A percentile compares a stretch with the other conserved stretches of the same genome.
phyloP scores from a whole-genome alignment of 2,888 invertebrate genomes.

The Philonicus albiceps region DNA sequence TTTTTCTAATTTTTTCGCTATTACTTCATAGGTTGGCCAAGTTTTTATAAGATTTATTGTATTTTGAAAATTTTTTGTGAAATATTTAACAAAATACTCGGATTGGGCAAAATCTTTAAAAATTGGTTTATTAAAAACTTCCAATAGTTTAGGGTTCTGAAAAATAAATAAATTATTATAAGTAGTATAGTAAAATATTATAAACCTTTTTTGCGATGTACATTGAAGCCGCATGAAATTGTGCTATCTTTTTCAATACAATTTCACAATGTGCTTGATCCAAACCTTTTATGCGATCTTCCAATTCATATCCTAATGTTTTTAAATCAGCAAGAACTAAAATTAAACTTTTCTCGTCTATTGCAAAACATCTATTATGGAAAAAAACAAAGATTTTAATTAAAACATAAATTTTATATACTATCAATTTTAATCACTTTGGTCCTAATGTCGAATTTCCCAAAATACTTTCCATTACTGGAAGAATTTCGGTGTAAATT shows the following conservation, averaged over 20 bases:
- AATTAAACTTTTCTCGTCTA: conserved; percentile 1
- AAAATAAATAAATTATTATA: background rate
- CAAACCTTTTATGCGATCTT: conserved; percentile 65
- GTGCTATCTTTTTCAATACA: conserved; percentile 65
- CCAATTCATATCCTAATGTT: conserved; percentile 64
- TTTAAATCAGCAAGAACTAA: conserved; percentile 57
- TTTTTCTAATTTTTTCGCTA: conserved; percentile 46
- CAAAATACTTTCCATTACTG: conserved; percentile 62
- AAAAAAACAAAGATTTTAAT: background rate
- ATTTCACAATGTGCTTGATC: conserved; percentile 65
- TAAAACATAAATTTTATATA: background rate
- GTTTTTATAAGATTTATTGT: conserved; percentile 47
- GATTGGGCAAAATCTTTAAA: conserved; percentile 34
- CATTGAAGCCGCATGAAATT: conserved; percentile 67
- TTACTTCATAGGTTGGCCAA: conserved; percentile 48
- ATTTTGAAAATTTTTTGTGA: conserved; percentile 44
- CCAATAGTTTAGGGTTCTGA: conserved; percentile 48
- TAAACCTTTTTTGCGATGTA: conserved; percentile 64
- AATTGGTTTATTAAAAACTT: conserved; percentile 43
- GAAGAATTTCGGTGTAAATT: conserved; percentile 63
- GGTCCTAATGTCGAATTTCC: conserved; percentile 57
- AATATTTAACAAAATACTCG: conserved; percentile 39
- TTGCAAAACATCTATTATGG: conserved; percentile 5
- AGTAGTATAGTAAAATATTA: background rate
- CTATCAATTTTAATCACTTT: conserved; percentile 50